Base-by-base conservation (phyloP, 2,888 invertebrate species). In the Gerosis bhagava region DNA sequence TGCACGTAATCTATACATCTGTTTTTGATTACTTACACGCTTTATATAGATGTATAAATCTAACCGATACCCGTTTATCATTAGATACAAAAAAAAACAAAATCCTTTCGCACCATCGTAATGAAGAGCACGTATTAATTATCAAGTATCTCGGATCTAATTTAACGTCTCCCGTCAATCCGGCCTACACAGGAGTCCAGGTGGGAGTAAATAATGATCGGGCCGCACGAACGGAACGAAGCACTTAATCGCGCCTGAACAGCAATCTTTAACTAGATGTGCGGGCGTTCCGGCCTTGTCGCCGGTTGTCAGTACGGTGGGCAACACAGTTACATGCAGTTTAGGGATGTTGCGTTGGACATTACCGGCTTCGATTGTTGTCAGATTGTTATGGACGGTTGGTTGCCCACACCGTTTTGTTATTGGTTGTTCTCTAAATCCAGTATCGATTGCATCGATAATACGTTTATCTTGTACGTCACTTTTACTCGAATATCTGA, bases 241-340 rank as follows among this genome's bases (percentile, higher is more conserved):
- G 13, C 42, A 50, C 47, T 53, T 51, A 55, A 53, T 66, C 59
- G 61, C 50, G 24, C 25, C 49, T 62, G 50, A 59, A 57, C 37
- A 54, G 53, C 34, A 29, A 53, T 51, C 66, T 58, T 72, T 64
- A 71, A 54, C 66, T 60, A 65, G 63, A 68, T 65, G 69, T 67
- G 65, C 65, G 65, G 60, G 53, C 58, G 50, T 47, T 51, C 29
- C 10, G 32, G 25, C 48, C 42, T 43, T 43, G 43, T 43, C 43
- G 34, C 34, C 32, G 42, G 22, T 34, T 36, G 44, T 44, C 29
- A 43, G 45, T 37, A 34, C 17, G 32, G 43, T 28, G 21, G 21
- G 35, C 43, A 61, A 55, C 60, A 59, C 60, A 63, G 57, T 63
- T 57, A 64, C 67, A 66, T 60, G 53, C 65, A 63, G 61, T 61